phyloP scores from a whole-genome alignment of 1,140 invertebrate species.

The Bombus fervidus region DNA sequence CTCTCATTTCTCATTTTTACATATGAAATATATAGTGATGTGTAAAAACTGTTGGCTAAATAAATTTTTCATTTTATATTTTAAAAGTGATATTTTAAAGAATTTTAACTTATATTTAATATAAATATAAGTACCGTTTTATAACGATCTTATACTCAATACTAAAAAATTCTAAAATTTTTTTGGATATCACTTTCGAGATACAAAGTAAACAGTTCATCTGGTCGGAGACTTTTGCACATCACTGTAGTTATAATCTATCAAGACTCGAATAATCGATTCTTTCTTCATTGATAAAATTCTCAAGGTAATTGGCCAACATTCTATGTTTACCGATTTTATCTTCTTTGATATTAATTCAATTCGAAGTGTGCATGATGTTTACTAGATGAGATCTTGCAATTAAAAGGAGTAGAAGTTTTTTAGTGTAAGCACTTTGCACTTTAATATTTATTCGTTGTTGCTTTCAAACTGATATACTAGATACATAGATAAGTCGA shows the following conservation, averaged over 20 bases:
- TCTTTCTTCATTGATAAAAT: not conserved
- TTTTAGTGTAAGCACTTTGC: not conserved
- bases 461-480: not conserved
- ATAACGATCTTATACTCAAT: not conserved
- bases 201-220: not conserved
- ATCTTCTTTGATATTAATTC: slow-evolving; percentile 5
- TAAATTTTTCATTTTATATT: not conserved
- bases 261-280: not conserved
- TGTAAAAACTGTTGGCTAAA: not conserved
- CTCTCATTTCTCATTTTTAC: slow-evolving; percentile 9
- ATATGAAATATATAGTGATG: not conserved
- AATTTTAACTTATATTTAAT: not conserved
- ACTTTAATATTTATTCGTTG: not conserved
- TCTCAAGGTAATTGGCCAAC: not conserved
- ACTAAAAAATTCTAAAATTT: not conserved
- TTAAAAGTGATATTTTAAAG: not conserved
- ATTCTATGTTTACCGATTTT: not conserved
- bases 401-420: not conserved
- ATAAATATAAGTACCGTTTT: not conserved
- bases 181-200: not conserved
- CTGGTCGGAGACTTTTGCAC: not conserved
- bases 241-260: not conserved
- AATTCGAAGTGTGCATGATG: not conserved
- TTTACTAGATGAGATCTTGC: not conserved
- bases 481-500: not conserved